These are phyloP conservation scores for Drosophila algonquin DNA, from an alignment of 2,888 invertebrate species.

Conservation along the genomic window DNA sequence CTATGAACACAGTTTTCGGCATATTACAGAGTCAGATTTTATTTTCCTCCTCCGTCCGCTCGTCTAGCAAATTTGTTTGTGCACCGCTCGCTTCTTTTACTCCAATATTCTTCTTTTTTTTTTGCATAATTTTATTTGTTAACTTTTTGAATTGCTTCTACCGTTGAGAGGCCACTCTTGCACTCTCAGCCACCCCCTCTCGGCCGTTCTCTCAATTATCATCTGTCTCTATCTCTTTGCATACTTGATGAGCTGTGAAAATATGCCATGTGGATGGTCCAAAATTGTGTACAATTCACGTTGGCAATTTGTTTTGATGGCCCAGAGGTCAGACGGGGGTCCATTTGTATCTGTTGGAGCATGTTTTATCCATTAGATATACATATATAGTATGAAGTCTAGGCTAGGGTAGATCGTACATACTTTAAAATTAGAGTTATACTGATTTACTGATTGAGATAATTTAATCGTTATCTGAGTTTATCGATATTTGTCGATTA, in stretches of 20 bases:
- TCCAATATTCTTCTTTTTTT: conserved; percentile 19
- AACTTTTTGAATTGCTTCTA: conserved; percentile 60
- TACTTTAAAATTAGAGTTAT: too few species aligned
- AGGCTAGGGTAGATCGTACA: too few species aligned
- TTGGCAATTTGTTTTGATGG: conserved; percentile 6
- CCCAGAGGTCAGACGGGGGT: neutral
- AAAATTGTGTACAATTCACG: conserved; percentile 21
- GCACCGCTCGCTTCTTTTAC: conserved; percentile 3
- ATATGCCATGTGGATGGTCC: conserved; percentile 13
- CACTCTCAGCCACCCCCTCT: neutral
- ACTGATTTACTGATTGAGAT: too few species aligned
- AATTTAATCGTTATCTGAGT: too few species aligned
- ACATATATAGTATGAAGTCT: too few species aligned
- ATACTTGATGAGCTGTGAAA: conserved; percentile 30
- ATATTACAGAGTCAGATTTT: conserved; percentile 60
- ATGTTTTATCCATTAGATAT: neutral
- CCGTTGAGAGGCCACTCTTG: neutral
- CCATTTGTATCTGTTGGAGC: neutral
- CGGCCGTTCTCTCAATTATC: conserved; percentile 5
- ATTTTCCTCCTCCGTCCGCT: conserved; percentile 23
- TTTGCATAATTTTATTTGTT: conserved; percentile 76
- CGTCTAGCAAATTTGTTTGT: conserved; percentile 31
- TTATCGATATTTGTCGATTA: neutral
- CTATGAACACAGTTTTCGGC: conserved; percentile 70
- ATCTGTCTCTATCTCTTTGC: conserved; percentile 2